Conservation (phyloP, 2,888 invertebrate species). For the Caenorhabditis afra region DNA sequence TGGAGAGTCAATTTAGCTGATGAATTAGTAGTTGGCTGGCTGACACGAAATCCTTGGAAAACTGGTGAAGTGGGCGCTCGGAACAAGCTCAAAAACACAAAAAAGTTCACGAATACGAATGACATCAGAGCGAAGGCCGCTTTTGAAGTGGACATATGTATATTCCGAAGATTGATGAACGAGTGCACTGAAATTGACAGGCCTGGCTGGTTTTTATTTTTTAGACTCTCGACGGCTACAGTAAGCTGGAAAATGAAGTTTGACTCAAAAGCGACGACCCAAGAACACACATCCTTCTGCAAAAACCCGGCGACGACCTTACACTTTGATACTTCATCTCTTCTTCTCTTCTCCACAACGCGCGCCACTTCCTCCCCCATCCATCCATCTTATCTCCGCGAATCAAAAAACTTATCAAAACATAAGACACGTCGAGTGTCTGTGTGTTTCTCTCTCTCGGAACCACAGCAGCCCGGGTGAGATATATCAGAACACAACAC, state of each 20-base stretch:
- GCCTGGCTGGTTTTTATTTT: no score
- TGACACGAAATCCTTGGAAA: not conserved
- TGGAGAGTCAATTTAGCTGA: slow-evolving; percentile 37
- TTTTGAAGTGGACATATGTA: no score
- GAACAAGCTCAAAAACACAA: not conserved
- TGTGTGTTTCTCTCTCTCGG: slow-evolving; percentile 4
- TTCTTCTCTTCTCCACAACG: no score
- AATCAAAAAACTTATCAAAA: slow-evolving; percentile 3
- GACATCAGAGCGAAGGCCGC: no score
- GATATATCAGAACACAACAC: not conserved
- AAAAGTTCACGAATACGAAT: not conserved
- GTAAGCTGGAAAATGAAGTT: no score
- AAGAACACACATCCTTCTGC: not conserved
- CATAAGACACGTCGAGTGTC: not conserved
- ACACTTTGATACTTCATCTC: slow-evolving; percentile 17
- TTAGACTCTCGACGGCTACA: no score
- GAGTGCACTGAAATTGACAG: no score
- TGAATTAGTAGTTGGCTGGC: slow-evolving; percentile 22
- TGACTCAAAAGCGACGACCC: not conserved
- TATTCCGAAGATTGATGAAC: no score
- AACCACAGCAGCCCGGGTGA: not conserved
- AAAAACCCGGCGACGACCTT: slow-evolving; percentile 1
- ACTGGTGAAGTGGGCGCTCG: not conserved
- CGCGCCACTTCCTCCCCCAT: not conserved
- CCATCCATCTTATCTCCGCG: not conserved